Evolutionary conservation across 2,113 vertebrate genomes (phyloP).

Genomic region (Emydura subglobosa): DNA sequence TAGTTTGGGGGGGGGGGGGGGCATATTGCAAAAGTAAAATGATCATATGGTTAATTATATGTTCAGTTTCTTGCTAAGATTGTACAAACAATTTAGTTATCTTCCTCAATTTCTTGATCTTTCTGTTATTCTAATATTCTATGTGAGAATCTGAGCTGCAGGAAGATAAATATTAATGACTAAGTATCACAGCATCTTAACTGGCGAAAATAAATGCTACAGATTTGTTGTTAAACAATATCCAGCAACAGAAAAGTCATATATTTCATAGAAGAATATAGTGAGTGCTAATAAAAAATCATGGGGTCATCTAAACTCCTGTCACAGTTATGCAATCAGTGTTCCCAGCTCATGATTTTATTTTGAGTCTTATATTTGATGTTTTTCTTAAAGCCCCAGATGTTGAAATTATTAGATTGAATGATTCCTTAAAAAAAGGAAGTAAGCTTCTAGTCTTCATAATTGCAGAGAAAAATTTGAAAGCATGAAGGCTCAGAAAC

Average conservation of each 20-base stretch:
- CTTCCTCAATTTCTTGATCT: background rate
- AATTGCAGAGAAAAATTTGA: background rate
- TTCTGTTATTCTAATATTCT: background rate
- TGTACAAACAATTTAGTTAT: background rate
- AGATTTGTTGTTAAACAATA: background rate
- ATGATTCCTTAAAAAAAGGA: background rate
- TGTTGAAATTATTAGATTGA: background rate
- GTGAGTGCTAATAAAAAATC: background rate
- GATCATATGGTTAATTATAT: background rate
- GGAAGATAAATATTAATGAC: background rate
- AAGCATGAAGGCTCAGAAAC: background rate
- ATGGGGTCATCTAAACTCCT: background rate
- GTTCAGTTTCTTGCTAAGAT: background rate
- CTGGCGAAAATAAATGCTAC: background rate
- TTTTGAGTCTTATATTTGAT: background rate
- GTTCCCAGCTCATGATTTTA: background rate
- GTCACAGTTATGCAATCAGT: background rate
- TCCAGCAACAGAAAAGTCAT: rapidly evolving
- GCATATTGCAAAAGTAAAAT: rapidly evolving
- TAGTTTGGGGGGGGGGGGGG: background rate
- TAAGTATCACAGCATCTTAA: background rate
- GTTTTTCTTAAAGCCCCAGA: background rate
- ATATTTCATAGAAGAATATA: background rate
- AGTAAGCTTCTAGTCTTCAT: background rate
- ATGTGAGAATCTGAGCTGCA: background rate